Evolutionary conservation across 2,113 vertebrate species (phyloP).

Genomic region (Ptilorrhoa leucosticta): DNA sequence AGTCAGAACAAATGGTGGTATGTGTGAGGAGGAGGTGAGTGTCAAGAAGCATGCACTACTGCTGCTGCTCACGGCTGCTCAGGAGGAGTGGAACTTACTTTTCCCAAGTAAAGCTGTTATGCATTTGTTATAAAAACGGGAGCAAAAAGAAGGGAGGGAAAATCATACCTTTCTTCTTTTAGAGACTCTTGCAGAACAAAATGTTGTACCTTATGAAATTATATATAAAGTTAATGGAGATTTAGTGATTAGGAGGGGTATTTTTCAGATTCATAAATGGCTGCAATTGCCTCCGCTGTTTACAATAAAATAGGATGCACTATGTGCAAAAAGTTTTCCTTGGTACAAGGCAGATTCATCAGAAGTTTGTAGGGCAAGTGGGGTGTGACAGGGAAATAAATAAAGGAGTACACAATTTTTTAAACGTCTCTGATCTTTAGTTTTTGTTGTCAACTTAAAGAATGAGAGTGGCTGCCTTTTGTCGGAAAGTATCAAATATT

Average conservation of each 20-base stretch:
- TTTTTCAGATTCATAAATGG: neutral
- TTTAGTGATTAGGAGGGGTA: neutral
- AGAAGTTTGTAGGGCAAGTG: neutral
- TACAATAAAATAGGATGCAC: neutral
- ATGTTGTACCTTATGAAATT: neutral
- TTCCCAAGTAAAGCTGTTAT: neutral
- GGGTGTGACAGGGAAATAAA: neutral
- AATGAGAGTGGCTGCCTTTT: neutral
- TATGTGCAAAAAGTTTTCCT: neutral
- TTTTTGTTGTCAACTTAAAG: neutral
- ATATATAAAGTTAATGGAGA: neutral
- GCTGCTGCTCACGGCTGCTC: rapidly evolving
- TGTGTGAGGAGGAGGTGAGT: neutral
- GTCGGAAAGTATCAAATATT: neutral
- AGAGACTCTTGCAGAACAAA: neutral
- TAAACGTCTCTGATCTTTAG: neutral
- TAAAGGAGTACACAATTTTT: neutral
- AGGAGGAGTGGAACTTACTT: neutral
- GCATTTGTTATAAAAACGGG: neutral
- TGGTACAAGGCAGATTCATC: neutral
- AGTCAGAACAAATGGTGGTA: neutral
- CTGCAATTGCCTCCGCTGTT: neutral
- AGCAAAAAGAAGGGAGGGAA: neutral
- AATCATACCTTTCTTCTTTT: neutral
- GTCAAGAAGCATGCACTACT: neutral